These are phyloP conservation scores for Endomychus coccineus DNA, from an alignment of 2,888 invertebrate species.

Conservation along the genomic window DNA sequence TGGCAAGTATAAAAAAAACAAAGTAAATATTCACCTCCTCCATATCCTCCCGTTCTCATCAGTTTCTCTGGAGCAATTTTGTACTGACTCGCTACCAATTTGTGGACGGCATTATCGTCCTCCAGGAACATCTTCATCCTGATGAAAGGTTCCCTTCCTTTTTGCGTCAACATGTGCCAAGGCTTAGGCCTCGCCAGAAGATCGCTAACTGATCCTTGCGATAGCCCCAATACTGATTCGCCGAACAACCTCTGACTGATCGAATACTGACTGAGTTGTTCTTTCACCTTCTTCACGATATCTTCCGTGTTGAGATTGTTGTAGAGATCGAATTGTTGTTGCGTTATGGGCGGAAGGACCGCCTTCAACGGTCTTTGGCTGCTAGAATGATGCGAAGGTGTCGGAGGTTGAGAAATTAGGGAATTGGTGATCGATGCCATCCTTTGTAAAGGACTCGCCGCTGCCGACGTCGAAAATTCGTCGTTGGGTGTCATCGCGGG, in stretches of 20 bases:
- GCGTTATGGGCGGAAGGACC: constrained; percentile 94
- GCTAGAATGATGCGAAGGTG: constrained; percentile 76
- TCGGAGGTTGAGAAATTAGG: constrained; percentile 81
- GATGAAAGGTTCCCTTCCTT: constrained; percentile 94
- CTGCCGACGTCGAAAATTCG: constrained; percentile 71
- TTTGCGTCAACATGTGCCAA: constrained; percentile 98
- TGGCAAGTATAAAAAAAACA: no score
- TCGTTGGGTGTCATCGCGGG: constrained; percentile 76
- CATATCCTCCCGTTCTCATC: constrained; percentile 92
- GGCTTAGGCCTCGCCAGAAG: constrained; percentile 94
- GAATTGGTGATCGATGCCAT: constrained; percentile 99
- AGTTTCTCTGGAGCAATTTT: constrained; percentile 96
- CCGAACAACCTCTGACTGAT: constrained; percentile 98
- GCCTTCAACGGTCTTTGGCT: constrained; percentile 89
- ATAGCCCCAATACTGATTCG: constrained; percentile 92
- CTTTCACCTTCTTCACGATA: constrained; percentile 92
- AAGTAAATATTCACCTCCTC: constrained; percentile 73
- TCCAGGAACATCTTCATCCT: constrained; percentile 97
- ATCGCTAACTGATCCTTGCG: constrained; percentile 97
- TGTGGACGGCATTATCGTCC: constrained; percentile 92
- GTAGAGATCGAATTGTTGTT: constrained; percentile 97
- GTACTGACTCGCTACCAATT: constrained; percentile 92
- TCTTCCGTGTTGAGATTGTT: constrained; percentile 98
- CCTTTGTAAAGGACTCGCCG: constrained; percentile 89
- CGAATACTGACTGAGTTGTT: constrained; percentile 89